Evolutionary conservation across 2,888 invertebrate genomes (phyloP).

Genomic region (Erynnis tages): DNA sequence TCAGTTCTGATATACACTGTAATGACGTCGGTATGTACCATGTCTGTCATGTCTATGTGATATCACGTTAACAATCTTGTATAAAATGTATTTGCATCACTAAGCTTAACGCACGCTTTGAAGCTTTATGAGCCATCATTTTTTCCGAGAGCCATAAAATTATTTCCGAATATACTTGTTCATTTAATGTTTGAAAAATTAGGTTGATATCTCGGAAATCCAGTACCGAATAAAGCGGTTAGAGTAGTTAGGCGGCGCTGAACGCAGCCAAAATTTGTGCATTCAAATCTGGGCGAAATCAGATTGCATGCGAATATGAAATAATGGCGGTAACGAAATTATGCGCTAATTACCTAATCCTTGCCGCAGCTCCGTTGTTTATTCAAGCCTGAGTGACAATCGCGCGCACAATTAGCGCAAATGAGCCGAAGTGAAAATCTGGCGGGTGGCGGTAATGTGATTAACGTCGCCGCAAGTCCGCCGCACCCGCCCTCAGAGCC

Average conservation of each 20-base stretch:
- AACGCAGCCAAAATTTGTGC: conserved; percentile 52
- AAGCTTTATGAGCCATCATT: conserved; percentile 16
- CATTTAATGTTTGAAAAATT: background rate
- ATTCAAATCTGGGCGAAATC: conserved; percentile 73
- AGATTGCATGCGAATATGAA: conserved; percentile 73
- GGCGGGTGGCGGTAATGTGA: conserved; percentile 71
- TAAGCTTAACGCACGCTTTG: background rate
- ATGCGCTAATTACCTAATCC: conserved; percentile 80
- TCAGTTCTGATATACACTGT: too few species aligned
- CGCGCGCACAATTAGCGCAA: conserved; percentile 80
- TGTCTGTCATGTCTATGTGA: background rate
- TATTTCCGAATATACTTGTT: background rate
- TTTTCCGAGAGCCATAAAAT: conserved; percentile 9
- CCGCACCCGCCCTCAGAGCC: conserved; percentile 54
- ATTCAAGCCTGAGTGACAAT: conserved; percentile 81
- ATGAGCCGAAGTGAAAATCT: conserved; percentile 81
- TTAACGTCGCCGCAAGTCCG: conserved; percentile 70
- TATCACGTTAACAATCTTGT: conserved; percentile 5
- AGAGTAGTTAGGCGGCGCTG: conserved; percentile 6
- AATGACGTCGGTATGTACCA: too few species aligned
- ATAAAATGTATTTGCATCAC: background rate
- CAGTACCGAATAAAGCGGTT: background rate
- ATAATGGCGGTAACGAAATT: conserved; percentile 79
- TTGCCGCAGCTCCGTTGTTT: conserved; percentile 77
- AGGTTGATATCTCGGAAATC: conserved; percentile 3